phyloP scores from a whole-genome alignment of 1,140 invertebrate genomes.

The Parasteatoda tepidariorum region DNA sequence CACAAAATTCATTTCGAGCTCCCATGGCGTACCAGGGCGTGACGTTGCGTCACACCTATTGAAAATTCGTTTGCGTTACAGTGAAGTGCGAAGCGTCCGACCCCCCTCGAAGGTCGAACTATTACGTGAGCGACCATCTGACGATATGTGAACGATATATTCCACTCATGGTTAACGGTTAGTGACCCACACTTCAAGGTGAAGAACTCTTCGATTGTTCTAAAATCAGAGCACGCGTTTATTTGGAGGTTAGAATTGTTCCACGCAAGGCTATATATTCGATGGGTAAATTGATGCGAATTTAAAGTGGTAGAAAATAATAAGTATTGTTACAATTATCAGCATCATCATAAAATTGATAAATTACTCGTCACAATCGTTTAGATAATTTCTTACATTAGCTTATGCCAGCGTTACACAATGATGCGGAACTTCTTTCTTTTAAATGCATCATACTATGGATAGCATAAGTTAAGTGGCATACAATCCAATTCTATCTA shows the following conservation, averaged over 20 bases:
- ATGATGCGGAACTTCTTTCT: too few relatives aligned
- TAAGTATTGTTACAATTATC: not conserved
- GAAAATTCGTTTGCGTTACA: not conserved
- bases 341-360: not conserved
- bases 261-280: not conserved
- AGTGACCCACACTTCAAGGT: not conserved
- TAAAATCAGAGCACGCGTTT: not conserved
- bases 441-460: too few relatives aligned
- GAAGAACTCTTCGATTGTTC: not conserved
- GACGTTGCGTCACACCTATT: slow-evolving; percentile 22
- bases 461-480: too few relatives aligned
- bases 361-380: not conserved
- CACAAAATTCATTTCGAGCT: slow-evolving; percentile 15
- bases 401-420: too few relatives aligned
- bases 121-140: slow-evolving; percentile 25
- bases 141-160: not conserved
- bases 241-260: not conserved
- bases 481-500: too few relatives aligned
- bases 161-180: not conserved
- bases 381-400: too few relatives aligned
- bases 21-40: slow-evolving; percentile 17
- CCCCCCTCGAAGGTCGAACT: not conserved
- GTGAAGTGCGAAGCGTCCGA: not conserved
- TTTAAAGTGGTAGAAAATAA: not conserved
- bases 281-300: not conserved